Percentiles rank a stretch among this genome's conserved stretches.
These are phyloP conservation scores for Adoxophyes honmai DNA, from an alignment of 1,140 invertebrate species.

Conservation along the genomic window DNA sequence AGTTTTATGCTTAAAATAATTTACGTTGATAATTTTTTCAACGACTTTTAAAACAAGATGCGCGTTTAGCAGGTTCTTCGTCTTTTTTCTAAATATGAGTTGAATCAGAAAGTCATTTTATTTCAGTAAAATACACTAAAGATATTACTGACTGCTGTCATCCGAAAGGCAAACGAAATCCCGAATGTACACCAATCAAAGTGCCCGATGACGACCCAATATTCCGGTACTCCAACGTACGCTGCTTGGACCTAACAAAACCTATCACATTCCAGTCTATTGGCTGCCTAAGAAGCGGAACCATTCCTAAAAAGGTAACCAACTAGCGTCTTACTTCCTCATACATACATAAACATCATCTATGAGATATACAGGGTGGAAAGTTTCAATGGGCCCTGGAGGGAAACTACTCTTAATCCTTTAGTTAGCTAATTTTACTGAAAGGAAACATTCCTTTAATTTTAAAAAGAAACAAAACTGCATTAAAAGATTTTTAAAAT, in stretches of 20 bases:
- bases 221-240: constrained; percentile 43
- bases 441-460: no score
- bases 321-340: not conserved
- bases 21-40: no score
- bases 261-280: constrained; percentile 46
- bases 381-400: no score
- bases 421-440: no score
- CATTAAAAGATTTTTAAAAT: no score
- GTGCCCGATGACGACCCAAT: constrained; percentile 52
- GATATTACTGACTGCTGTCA: constrained; percentile 53
- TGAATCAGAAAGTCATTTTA: not conserved
- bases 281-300: constrained; percentile 45
- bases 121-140: constrained; percentile 48
- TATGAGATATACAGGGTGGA: no score
- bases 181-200: constrained; percentile 36
- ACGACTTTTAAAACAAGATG: no score
- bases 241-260: constrained; percentile 54
- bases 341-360: not conserved
- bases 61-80: no score
- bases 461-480: no score
- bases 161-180: constrained; percentile 44
- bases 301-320: constrained; percentile 49
- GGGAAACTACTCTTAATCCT: no score
- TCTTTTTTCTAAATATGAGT: no score
- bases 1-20: no score